Conservation (phyloP, 2,888 invertebrate species). For the Habroteleia sp. region DNA sequence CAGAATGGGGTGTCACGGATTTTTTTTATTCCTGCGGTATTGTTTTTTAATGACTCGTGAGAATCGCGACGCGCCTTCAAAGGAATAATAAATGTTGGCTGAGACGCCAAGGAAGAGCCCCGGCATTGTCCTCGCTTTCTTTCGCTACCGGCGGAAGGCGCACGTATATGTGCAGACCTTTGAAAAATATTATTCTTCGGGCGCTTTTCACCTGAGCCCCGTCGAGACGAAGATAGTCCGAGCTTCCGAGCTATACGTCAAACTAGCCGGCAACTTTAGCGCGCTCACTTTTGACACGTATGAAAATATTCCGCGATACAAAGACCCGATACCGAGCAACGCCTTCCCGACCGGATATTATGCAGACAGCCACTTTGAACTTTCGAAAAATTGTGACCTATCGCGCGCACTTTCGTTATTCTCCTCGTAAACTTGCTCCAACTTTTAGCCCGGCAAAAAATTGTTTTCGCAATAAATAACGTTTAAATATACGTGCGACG, state of each 20-base stretch:
- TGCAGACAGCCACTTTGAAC: slow-evolving; percentile 59
- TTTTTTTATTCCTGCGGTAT: slow-evolving; percentile 54
- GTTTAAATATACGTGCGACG: neutral
- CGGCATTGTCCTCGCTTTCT: slow-evolving; percentile 55
- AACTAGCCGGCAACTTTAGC: slow-evolving; percentile 70
- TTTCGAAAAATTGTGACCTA: slow-evolving; percentile 69
- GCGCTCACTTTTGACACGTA: slow-evolving; percentile 60
- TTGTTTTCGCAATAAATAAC: slow-evolving; percentile 17
- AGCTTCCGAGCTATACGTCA: slow-evolving; percentile 69
- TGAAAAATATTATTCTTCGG: slow-evolving; percentile 70
- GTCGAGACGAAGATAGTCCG: slow-evolving; percentile 63
- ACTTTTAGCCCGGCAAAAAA: slow-evolving; percentile 11
- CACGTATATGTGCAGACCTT: slow-evolving; percentile 68
- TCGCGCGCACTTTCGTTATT: slow-evolving; percentile 60
- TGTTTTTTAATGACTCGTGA: slow-evolving; percentile 71
- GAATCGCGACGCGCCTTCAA: slow-evolving; percentile 67
- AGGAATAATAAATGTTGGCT: slow-evolving; percentile 73
- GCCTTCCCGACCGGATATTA: slow-evolving; percentile 47
- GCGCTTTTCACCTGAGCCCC: slow-evolving; percentile 50
- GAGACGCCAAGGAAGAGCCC: slow-evolving; percentile 34
- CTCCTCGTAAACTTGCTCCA: slow-evolving; percentile 17
- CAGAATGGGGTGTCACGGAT: slow-evolving; percentile 20
- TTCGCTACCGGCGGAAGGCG: slow-evolving; percentile 25
- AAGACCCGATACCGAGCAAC: slow-evolving; percentile 28
- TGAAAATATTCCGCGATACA: slow-evolving; percentile 64